These are phyloP conservation scores for Zenarchopterus dispar DNA, from an alignment of 2,797 vertebrate genomes.

Conservation along the genomic window DNA sequence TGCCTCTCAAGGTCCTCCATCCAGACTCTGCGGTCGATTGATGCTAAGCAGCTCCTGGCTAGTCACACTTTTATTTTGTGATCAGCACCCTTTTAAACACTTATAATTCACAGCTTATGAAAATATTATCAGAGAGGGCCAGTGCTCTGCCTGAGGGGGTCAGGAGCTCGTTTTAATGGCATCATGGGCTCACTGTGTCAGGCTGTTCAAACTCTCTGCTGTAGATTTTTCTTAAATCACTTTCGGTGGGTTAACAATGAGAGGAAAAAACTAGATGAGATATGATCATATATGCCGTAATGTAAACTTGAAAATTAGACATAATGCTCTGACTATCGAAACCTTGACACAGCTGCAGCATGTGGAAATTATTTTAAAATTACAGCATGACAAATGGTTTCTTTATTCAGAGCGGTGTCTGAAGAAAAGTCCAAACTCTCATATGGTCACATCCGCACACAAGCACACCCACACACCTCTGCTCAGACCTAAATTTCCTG, in stretches of 20 bases:
- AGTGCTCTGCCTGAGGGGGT: constrained; percentile 74
- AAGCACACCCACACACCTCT: constrained; percentile 54
- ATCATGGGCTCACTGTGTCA: constrained; percentile 70
- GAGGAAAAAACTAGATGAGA: constrained; percentile 50
- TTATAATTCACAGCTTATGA: constrained; percentile 81
- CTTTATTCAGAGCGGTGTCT: constrained; percentile 70
- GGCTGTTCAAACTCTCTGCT: constrained; percentile 61
- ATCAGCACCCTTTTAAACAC: constrained; percentile 80
- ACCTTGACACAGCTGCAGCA: constrained; percentile 59
- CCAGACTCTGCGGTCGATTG: constrained; percentile 69
- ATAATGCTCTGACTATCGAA: constrained; percentile 61
- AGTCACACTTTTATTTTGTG: constrained; percentile 54
- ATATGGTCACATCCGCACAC: constrained; percentile 53
- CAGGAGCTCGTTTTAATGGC: constrained; percentile 75
- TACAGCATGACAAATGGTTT: constrained; percentile 74
- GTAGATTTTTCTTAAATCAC: constrained; percentile 74
- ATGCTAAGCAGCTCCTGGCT: constrained; percentile 76
- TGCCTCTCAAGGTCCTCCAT: constrained; percentile 33
- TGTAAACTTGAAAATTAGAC: constrained; percentile 69
- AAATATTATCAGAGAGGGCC: constrained; percentile 81
- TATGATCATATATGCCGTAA: constrained; percentile 65
- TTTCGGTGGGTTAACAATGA: constrained; percentile 54
- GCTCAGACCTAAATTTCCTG: constrained; percentile 74
- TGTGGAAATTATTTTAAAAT: constrained; percentile 77
- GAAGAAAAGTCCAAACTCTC: constrained; percentile 52